phyloP scores from a whole-genome alignment of 2,113 vertebrate genomes.

The Montifringilla adamsi region DNA sequence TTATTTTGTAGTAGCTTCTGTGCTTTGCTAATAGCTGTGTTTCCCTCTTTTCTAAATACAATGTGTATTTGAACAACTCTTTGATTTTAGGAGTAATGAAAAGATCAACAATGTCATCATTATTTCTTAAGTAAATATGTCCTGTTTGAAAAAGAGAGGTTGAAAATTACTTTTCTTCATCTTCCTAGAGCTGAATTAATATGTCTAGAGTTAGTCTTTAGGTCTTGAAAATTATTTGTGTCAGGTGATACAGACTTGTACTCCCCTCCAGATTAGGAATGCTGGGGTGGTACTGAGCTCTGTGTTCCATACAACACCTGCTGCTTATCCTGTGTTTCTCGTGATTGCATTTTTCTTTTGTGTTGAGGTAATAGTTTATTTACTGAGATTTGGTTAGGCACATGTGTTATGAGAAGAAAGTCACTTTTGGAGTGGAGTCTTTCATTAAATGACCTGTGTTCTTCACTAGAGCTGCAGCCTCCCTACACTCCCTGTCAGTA shows the following conservation, averaged over 20 bases:
- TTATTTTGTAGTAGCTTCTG: background rate
- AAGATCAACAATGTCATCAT: background rate
- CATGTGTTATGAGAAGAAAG: fast-evolving
- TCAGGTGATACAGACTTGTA: background rate
- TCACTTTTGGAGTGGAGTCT: background rate
- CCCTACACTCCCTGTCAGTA: fast-evolving
- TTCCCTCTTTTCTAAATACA: background rate
- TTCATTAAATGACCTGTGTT: background rate
- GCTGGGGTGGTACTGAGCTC: background rate
- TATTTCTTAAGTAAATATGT: background rate
- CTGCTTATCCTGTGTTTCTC: background rate
- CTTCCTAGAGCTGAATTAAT: background rate
- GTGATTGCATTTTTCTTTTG: background rate
- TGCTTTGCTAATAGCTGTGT: background rate
- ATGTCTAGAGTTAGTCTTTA: background rate
- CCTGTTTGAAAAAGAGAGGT: background rate
- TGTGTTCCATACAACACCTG: background rate
- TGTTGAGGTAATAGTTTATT: background rate
- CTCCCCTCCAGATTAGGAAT: background rate
- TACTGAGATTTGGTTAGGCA: background rate
- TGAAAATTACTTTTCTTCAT: background rate
- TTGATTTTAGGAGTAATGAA: background rate
- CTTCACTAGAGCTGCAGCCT: background rate
- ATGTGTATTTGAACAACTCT: background rate
- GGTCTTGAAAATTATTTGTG: background rate